Evolutionary conservation across 2,797 vertebrate species (phyloP).

Genomic region (Sebastolobus altivelis): DNA sequence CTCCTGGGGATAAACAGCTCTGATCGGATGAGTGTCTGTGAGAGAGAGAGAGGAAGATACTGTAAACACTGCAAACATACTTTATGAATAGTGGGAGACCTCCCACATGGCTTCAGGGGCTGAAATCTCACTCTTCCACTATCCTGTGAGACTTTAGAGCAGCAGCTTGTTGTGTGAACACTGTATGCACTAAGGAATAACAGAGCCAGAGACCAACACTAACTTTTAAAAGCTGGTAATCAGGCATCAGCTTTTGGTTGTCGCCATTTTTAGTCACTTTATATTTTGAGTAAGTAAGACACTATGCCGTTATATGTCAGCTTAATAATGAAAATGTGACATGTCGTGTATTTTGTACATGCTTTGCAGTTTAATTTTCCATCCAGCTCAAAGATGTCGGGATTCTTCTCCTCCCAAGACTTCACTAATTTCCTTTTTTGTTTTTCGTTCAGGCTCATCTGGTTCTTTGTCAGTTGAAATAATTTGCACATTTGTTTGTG

Average conservation of each 20-base stretch:
- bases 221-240: too few relatives aligned
- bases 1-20: conserved; percentile 16
- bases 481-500: too few relatives aligned
- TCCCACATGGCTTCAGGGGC: neutral
- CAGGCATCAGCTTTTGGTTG: too few relatives aligned
- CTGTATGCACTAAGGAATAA: neutral
- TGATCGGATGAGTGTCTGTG: neutral
- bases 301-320: too few relatives aligned
- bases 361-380: neutral
- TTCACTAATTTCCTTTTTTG: neutral
- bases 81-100: neutral
- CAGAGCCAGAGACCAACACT: neutral
- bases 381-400: neutral
- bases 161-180: neutral
- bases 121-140: neutral
- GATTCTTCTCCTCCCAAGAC: neutral
- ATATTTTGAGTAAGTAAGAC: too few relatives aligned
- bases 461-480: too few relatives aligned
- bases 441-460: neutral
- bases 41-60: neutral
- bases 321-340: too few relatives aligned
- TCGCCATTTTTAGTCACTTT: too few relatives aligned
- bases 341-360: too few relatives aligned
- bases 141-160: neutral
- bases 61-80: neutral